A percentile compares a stretch with the other conserved stretches of the same genome.
Evolutionary conservation across 2,888 invertebrate genomes (phyloP).

Genomic region (Galerucella nymphaeae): DNA sequence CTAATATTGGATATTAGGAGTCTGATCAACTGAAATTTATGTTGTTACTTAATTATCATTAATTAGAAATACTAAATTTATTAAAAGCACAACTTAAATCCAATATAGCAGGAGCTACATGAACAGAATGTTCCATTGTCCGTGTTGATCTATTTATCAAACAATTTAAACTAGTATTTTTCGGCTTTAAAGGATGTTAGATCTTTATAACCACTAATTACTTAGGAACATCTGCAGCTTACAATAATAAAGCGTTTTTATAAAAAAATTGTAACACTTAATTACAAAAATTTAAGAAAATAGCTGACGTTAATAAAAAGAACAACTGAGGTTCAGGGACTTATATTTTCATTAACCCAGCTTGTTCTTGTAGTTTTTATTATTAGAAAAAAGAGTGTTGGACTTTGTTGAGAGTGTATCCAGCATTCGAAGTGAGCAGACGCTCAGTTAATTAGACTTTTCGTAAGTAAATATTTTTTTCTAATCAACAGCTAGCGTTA

Average conservation of each 20-base stretch:
- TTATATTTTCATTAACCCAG: background rate
- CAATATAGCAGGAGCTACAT: background rate
- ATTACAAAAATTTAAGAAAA: background rate
- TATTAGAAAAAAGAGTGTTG: background rate
- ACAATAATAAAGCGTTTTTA: background rate
- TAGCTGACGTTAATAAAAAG: background rate
- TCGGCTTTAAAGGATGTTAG: background rate
- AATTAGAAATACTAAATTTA: no score
- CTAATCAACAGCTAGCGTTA: no score
- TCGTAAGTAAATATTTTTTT: background rate
- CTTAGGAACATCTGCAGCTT: background rate
- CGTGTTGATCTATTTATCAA: background rate
- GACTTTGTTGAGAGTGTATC: background rate
- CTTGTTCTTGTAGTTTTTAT: background rate
- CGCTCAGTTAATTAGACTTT: background rate
- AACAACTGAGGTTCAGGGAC: background rate
- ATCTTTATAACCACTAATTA: background rate
- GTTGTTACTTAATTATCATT: no score
- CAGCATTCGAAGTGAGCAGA: background rate
- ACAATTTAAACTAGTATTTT: background rate
- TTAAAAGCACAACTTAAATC: no score
- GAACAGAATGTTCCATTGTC: background rate
- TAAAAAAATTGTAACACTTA: background rate
- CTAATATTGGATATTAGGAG: no score
- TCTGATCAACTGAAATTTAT: no score